Conservation (phyloP, 2,113 vertebrate species). For the Silurus meridionalis region DNA sequence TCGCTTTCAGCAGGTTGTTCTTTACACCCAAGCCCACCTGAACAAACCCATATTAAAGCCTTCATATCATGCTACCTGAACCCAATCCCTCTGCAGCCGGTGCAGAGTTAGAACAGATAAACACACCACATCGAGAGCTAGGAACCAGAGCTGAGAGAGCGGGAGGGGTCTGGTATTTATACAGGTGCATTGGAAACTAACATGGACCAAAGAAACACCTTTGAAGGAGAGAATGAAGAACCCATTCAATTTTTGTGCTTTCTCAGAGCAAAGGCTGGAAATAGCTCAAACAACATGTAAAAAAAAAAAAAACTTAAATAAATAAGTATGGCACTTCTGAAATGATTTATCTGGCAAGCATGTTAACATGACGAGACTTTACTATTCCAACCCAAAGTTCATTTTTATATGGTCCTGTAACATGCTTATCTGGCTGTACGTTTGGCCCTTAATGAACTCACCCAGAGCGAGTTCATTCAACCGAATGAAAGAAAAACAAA, state of each 20-base stretch:
- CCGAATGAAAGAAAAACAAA: constrained; percentile 40
- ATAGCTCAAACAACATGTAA: neutral
- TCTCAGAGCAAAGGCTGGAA: neutral
- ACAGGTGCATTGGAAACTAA: constrained; percentile 49
- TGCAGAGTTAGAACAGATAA: constrained; percentile 38
- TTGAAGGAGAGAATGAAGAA: constrained; percentile 44
- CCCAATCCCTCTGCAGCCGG: neutral
- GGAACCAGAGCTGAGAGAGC: constrained; percentile 33
- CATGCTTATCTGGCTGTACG: neutral
- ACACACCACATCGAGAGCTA: constrained; percentile 50
- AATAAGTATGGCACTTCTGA: neutral
- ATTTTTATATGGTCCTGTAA: neutral
- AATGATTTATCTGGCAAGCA: neutral
- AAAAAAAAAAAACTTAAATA: neutral
- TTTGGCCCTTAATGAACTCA: neutral
- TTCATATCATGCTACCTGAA: constrained; percentile 27
- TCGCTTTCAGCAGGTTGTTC: constrained; percentile 6
- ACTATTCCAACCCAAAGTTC: neutral
- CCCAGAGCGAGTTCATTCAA: constrained; percentile 18
- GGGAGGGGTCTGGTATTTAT: constrained; percentile 53
- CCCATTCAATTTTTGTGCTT: constrained; percentile 4
- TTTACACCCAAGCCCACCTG: constrained; percentile 40
- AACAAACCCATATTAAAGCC: constrained; percentile 45
- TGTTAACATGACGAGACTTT: neutral
- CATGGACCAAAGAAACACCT: constrained; percentile 37